Conservation (phyloP, 1,140 invertebrate species). For the Bombus confusus region DNA sequence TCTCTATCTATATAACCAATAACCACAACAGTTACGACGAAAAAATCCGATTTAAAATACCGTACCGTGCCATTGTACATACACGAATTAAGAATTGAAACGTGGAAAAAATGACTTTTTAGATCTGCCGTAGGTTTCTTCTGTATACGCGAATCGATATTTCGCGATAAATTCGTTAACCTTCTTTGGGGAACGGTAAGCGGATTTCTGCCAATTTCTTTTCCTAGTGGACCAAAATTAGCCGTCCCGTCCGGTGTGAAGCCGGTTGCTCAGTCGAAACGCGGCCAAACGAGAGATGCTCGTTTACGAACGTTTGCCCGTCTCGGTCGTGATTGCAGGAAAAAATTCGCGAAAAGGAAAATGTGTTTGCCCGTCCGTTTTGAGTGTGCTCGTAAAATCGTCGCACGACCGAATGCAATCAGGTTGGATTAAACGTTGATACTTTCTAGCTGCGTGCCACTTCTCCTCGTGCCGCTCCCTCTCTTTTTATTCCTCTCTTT, state of each 20-base stretch:
- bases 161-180: slow-evolving; percentile 23
- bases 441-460: slow-evolving; percentile 48
- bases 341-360: slow-evolving; percentile 47
- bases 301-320: slow-evolving; percentile 18
- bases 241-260: not conserved
- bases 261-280: not conserved
- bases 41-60: not conserved
- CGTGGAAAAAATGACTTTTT: not conserved
- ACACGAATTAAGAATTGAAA: not conserved
- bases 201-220: not conserved
- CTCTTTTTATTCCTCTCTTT: not conserved
- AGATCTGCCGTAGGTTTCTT: not conserved
- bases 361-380: slow-evolving; percentile 42
- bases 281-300: slow-evolving; percentile 11
- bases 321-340: slow-evolving; percentile 39
- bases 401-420: slow-evolving; percentile 53
- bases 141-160: not conserved
- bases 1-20: too few species aligned
- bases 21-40: too few species aligned
- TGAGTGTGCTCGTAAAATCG: slow-evolving; percentile 51
- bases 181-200: not conserved
- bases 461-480: not conserved
- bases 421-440: slow-evolving; percentile 58
- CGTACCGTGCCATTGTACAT: not conserved
- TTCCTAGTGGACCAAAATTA: slow-evolving; percentile 13